A percentile compares a stretch with the other conserved stretches of the same genome.
These are phyloP conservation scores for Dorcus parallelipipedus DNA, from an alignment of 2,888 invertebrate genomes.

Conservation along the genomic window DNA sequence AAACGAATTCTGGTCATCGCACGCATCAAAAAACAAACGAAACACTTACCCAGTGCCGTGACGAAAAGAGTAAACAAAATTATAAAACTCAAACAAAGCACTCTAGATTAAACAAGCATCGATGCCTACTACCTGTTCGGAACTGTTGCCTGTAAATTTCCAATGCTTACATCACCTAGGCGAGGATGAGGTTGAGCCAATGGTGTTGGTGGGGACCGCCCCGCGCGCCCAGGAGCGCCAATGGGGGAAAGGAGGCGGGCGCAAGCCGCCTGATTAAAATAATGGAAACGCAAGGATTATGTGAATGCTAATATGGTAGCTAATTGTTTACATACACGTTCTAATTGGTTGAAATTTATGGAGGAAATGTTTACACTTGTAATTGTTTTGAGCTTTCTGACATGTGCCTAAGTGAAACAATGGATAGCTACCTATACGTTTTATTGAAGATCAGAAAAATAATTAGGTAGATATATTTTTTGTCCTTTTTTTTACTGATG, in stretches of 20 bases:
- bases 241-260: slow-evolving; percentile 34
- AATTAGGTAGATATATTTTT: too few relatives aligned
- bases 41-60: slow-evolving; percentile 45
- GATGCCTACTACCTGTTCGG: slow-evolving; percentile 42
- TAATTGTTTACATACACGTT: slow-evolving; percentile 44
- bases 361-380: background rate
- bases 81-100: slow-evolving; percentile 27
- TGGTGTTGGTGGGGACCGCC: slow-evolving; percentile 25
- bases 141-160: slow-evolving; percentile 42
- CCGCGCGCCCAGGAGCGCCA: slow-evolving; percentile 28
- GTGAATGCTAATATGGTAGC: slow-evolving; percentile 48
- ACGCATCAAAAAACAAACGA: slow-evolving; percentile 2
- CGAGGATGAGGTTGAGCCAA: slow-evolving; percentile 36
- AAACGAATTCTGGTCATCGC: too few relatives aligned
- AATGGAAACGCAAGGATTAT: slow-evolving; percentile 48
- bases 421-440: too few relatives aligned
- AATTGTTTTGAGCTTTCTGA: too few relatives aligned
- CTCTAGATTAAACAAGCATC: slow-evolving; percentile 25
- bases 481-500: too few relatives aligned
- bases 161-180: slow-evolving; percentile 32
- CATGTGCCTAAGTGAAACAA: too few relatives aligned
- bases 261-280: slow-evolving; percentile 41
- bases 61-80: slow-evolving; percentile 23
- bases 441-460: too few relatives aligned
- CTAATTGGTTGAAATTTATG: slow-evolving; percentile 40